A percentile compares a stretch with the other conserved stretches of the same genome.
Conservation (phyloP, 2,888 invertebrate genomes). For the Caenorhabditis macrosperma region DNA sequence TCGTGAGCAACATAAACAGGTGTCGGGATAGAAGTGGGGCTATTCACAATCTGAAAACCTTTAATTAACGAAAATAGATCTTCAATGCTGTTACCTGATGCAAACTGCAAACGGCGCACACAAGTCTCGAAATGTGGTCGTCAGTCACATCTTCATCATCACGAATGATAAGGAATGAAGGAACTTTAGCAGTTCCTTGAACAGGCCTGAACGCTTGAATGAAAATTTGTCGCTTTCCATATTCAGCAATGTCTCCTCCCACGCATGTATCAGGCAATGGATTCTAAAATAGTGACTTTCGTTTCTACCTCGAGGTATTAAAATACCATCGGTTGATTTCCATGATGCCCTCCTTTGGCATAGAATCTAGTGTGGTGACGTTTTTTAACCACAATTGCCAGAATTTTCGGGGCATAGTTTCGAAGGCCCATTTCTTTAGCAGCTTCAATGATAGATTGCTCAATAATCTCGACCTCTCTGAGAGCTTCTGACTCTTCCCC, state of each 20-base stretch:
- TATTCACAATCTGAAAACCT: slow-evolving; percentile 66
- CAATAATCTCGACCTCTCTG: slow-evolving; percentile 47
- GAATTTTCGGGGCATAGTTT: slow-evolving; percentile 46
- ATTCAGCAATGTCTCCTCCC: slow-evolving; percentile 59
- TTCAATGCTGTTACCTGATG: slow-evolving; percentile 44
- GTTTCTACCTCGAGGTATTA: too few relatives aligned
- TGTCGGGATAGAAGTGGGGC: slow-evolving; percentile 71
- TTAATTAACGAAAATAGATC: background rate
- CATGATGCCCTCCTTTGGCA: slow-evolving; percentile 36
- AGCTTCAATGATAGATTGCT: slow-evolving; percentile 33
- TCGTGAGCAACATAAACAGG: slow-evolving; percentile 72
- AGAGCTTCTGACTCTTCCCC: slow-evolving; percentile 52
- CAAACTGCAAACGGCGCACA: slow-evolving; percentile 52
- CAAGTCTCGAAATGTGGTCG: slow-evolving; percentile 43
- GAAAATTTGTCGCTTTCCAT: slow-evolving; percentile 58
- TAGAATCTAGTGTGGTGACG: slow-evolving; percentile 59
- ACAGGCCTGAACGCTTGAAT: slow-evolving; percentile 62
- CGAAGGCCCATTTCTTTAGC: slow-evolving; percentile 27
- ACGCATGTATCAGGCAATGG: slow-evolving; percentile 56
- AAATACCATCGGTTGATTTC: slow-evolving; percentile 37
- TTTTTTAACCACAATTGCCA: slow-evolving; percentile 57
- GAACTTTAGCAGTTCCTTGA: slow-evolving; percentile 59
- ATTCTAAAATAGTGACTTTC: slow-evolving; percentile 31
- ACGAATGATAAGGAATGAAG: slow-evolving; percentile 47
- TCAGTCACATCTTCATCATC: slow-evolving; percentile 56